Percentiles rank a stretch among this genome's conserved stretches.
Evolutionary conservation across 2,797 vertebrate genomes (phyloP).

Genomic region (Erithacus rubecula): DNA sequence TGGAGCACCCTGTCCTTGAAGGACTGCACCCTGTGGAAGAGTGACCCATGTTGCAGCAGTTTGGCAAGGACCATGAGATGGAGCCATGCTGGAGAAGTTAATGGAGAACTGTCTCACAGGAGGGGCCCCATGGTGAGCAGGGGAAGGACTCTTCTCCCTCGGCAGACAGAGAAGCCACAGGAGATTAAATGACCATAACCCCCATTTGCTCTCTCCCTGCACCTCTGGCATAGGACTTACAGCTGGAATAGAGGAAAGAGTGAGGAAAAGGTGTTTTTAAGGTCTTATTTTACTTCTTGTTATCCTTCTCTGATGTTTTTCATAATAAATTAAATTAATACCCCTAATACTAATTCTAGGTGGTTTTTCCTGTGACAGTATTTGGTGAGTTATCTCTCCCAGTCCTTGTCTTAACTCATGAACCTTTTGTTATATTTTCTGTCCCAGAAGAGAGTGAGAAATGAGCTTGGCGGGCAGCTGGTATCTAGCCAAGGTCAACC

Average conservation of each 20-base stretch:
- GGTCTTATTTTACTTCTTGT: background rate
- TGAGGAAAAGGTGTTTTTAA: background rate
- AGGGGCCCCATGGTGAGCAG: accelerated
- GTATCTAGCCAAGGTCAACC: background rate
- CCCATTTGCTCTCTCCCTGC: background rate
- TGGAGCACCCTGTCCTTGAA: background rate
- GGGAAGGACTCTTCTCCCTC: background rate
- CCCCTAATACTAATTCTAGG: background rate
- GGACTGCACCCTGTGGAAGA: background rate
- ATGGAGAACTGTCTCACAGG: too few species aligned
- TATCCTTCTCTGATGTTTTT: background rate
- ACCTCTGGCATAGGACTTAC: background rate
- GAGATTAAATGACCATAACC: background rate
- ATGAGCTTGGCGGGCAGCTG: background rate
- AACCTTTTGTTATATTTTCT: background rate
- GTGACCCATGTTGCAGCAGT: background rate
- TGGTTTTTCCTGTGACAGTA: too few species aligned
- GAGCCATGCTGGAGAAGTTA: accelerated
- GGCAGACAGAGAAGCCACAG: background rate
- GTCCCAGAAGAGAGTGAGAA: background rate
- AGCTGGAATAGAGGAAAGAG: too few species aligned
- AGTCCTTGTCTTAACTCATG: background rate
- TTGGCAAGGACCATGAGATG: background rate
- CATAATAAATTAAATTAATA: background rate
- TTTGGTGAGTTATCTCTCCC: background rate